Evolutionary conservation across 2,113 vertebrate genomes (phyloP).

Genomic region (Scomber colias): DNA sequence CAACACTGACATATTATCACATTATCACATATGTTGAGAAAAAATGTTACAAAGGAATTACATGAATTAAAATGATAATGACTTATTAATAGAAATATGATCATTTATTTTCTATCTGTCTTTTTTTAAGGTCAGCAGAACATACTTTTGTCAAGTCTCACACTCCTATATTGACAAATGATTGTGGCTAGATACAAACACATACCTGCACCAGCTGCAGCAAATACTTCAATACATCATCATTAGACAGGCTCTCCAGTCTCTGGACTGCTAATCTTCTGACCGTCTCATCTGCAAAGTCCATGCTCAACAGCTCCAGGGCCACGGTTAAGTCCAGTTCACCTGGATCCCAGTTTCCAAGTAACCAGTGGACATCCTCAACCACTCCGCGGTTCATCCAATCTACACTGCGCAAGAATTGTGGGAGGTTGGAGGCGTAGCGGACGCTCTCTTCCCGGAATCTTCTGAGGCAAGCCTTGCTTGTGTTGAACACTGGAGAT

Average conservation of each 20-base stretch:
- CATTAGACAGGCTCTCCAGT: conserved; percentile 82
- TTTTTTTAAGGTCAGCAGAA: too few relatives aligned
- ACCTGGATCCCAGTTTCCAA: conserved; percentile 75
- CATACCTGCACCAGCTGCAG: conserved; percentile 87
- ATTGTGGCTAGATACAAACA: neutral
- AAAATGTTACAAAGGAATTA: too few relatives aligned
- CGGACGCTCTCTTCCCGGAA: conserved; percentile 76
- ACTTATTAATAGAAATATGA: too few relatives aligned
- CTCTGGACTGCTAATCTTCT: conserved; percentile 81
- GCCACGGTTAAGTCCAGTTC: conserved; percentile 83
- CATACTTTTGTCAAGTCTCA: neutral
- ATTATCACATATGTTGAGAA: too few relatives aligned
- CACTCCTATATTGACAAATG: too few relatives aligned
- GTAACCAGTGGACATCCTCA: conserved; percentile 84
- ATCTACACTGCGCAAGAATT: conserved; percentile 79
- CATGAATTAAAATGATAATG: too few relatives aligned
- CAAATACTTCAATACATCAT: conserved; percentile 84
- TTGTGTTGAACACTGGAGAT: neutral
- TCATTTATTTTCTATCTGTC: too few relatives aligned
- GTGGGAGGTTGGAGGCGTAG: conserved; percentile 79
- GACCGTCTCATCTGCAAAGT: conserved; percentile 81
- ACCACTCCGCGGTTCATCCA: conserved; percentile 80
- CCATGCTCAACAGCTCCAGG: conserved; percentile 84
- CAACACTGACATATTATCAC: too few relatives aligned
- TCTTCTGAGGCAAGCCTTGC: conserved; percentile 49